Percentiles rank a stretch among this genome's conserved stretches.
phyloP scores from a whole-genome alignment of 2,797 vertebrate genomes.

The Hippopotamyrus pictus region DNA sequence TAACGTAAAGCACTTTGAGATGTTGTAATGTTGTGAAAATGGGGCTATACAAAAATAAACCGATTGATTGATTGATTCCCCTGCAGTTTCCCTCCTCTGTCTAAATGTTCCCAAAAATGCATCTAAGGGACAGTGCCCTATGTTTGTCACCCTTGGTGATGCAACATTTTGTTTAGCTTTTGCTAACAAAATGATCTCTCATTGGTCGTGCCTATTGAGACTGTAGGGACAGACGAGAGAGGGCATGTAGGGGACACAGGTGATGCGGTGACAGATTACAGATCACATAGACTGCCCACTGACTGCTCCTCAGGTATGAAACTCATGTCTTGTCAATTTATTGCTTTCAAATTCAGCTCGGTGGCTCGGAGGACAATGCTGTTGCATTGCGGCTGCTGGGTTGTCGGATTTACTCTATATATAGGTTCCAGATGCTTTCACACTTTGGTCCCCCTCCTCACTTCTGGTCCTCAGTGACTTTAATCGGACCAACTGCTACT shows the following conservation, averaged over 20 bases:
- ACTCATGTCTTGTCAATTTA: neutral
- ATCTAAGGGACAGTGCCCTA: constrained; percentile 8
- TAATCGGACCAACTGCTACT: neutral
- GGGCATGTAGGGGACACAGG: neutral
- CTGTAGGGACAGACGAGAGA: neutral
- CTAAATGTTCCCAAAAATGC: neutral
- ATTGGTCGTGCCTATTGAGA: neutral
- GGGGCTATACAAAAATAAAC: neutral
- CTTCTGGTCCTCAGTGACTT: neutral
- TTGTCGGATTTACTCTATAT: neutral
- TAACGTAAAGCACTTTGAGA: neutral
- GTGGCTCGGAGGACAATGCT: neutral
- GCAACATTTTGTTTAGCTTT: constrained; percentile 5
- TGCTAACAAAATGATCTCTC: neutral
- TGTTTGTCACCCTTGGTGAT: constrained; percentile 3
- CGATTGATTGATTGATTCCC: neutral
- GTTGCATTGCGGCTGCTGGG: neutral
- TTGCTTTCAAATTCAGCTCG: neutral
- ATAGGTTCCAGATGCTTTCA: neutral
- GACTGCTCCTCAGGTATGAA: neutral
- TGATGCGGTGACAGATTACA: neutral
- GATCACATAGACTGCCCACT: neutral
- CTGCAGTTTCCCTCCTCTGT: neutral
- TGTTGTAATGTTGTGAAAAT: neutral
- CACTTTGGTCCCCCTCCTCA: neutral